Percentiles rank a stretch among this genome's conserved stretches.
phyloP scores from a whole-genome alignment of 2,113 vertebrate species.

The Hemibagrus wyckioides region DNA sequence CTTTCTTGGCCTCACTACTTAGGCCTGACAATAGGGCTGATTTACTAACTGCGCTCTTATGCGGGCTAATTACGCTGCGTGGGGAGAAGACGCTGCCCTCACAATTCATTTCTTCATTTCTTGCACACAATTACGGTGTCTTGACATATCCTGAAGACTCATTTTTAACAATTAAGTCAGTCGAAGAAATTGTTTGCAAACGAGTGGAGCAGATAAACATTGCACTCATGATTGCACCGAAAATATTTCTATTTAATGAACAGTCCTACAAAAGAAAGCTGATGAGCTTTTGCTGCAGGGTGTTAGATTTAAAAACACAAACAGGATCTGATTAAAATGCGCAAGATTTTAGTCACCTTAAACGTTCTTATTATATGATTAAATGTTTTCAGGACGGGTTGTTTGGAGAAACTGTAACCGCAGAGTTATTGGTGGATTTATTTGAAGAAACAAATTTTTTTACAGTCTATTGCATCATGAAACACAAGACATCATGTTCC shows the following conservation, averaged over 20 bases:
- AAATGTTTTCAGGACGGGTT: neutral
- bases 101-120: constrained; percentile 13
- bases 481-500: neutral
- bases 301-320: neutral
- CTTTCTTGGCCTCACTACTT: neutral
- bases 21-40: neutral
- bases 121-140: neutral
- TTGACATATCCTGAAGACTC: neutral
- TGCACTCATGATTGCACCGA: neutral
- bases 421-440: neutral
- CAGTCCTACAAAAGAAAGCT: neutral
- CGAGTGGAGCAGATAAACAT: neutral
- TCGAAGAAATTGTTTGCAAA: neutral
- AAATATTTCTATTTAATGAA: neutral
- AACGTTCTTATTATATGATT: neutral
- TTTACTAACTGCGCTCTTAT: neutral
- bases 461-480: neutral
- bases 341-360: neutral
- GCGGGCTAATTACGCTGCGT: neutral
- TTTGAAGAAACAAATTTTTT: neutral
- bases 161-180: neutral
- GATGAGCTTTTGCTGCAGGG: neutral
- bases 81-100: neutral
- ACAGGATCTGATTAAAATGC: neutral
- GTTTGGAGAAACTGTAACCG: neutral